A percentile compares a stretch with the other conserved stretches of the same genome.
These are phyloP conservation scores for Haemorhous mexicanus DNA, from an alignment of 2,113 vertebrate genomes.

Conservation along the genomic window DNA sequence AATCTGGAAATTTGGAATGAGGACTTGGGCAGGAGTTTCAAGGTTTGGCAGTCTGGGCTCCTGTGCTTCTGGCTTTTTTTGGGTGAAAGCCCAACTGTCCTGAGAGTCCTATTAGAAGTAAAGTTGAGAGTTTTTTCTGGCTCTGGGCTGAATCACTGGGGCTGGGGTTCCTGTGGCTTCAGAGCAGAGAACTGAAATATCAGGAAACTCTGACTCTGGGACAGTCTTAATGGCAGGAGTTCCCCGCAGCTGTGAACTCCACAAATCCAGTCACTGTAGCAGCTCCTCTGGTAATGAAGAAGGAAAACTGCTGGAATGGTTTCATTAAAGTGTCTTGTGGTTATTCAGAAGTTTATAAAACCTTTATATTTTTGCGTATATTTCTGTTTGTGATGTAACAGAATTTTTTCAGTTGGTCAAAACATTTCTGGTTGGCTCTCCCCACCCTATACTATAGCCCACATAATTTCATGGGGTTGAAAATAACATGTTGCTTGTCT, in stretches of 20 bases:
- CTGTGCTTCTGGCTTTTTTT: slow-evolving; percentile 37
- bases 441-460: background rate
- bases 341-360: slow-evolving; percentile 37
- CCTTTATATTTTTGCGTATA: slow-evolving; percentile 21
- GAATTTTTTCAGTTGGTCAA: background rate
- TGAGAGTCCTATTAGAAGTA: slow-evolving; percentile 31
- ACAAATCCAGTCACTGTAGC: background rate
- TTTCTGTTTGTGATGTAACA: slow-evolving; percentile 47
- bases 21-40: slow-evolving; percentile 13
- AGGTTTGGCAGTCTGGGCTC: slow-evolving; percentile 16
- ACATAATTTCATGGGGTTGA: background rate
- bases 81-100: slow-evolving; percentile 11
- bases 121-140: slow-evolving; percentile 44
- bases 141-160: background rate
- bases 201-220: slow-evolving; percentile 12
- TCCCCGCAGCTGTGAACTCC: slow-evolving; percentile 18
- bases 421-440: slow-evolving; percentile 19
- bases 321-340: slow-evolving; percentile 3
- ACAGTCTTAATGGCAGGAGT: slow-evolving; percentile 10
- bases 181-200: slow-evolving; percentile 1
- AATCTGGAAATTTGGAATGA: slow-evolving; percentile 41
- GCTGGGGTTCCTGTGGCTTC: slow-evolving; percentile 29
- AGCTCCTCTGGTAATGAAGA: background rate
- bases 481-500: slow-evolving; percentile 48
- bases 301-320: slow-evolving; percentile 7